Evolutionary conservation across 2,888 invertebrate species (phyloP).

Genomic region (Tridacna gigas): DNA sequence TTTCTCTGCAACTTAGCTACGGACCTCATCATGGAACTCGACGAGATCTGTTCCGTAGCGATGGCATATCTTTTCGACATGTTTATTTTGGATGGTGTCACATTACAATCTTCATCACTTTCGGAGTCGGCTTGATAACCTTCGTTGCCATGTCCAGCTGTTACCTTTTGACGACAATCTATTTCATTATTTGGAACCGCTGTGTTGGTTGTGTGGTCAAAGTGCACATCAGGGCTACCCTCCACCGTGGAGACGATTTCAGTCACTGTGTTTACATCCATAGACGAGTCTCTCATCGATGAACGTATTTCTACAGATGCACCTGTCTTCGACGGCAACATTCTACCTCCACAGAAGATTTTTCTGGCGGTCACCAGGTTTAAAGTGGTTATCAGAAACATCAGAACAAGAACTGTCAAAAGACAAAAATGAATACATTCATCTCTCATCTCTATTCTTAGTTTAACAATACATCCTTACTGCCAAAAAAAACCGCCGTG

Average conservation of each 20-base stretch:
- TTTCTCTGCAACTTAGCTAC: background rate
- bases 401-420: background rate
- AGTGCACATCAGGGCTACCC: background rate
- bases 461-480: too few species aligned
- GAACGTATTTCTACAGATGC: background rate
- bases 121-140: background rate
- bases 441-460: too few species aligned
- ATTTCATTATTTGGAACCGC: background rate
- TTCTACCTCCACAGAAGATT: constrained; percentile 5
- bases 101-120: background rate
- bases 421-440: too few species aligned
- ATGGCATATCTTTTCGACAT: background rate
- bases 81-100: background rate
- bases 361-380: constrained; percentile 14
- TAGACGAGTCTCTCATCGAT: background rate
- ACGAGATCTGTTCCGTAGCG: too few species aligned
- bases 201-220: background rate
- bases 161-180: background rate
- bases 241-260: constrained; percentile 3
- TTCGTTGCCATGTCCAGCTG: background rate
- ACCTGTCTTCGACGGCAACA: background rate
- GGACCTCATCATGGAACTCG: too few species aligned
- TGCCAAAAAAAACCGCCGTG: too few species aligned
- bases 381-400: background rate
- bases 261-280: constrained; percentile 5